These are phyloP conservation scores for Bembecia ichneumoniformis DNA, from an alignment of 2,888 invertebrate species.

Conservation along the genomic window DNA sequence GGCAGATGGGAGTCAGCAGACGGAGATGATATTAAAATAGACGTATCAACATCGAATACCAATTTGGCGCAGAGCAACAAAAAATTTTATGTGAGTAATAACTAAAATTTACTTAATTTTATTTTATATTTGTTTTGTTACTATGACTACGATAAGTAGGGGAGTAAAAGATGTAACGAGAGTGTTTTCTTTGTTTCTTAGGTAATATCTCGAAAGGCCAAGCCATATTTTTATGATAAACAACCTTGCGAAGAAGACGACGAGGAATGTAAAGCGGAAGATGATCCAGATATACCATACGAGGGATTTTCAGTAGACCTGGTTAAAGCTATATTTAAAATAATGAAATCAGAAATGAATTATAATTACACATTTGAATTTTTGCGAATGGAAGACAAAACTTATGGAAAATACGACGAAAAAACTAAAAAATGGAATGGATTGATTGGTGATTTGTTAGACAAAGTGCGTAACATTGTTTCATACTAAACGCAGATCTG, in stretches of 20 bases:
- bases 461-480: conserved; percentile 31
- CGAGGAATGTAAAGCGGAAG: conserved; percentile 42
- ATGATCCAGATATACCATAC: conserved; percentile 74
- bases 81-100: background rate
- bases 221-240: conserved; percentile 82
- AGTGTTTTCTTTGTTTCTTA: conserved; percentile 13
- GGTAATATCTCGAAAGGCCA: conserved; percentile 77
- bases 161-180: background rate
- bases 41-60: conserved; percentile 26
- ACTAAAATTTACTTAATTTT: too few species aligned
- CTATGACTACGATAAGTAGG: too few species aligned
- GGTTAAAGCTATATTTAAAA: conserved; percentile 77
- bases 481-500: too few species aligned
- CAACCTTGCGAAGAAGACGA: conserved; percentile 30
- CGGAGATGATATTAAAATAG: conserved; percentile 68
- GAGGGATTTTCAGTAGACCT: conserved; percentile 85
- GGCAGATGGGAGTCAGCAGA: conserved; percentile 52
- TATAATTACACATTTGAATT: conserved; percentile 51
- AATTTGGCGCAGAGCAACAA: background rate
- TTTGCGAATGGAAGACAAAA: conserved; percentile 26
- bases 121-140: too few species aligned
- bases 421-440: conserved; percentile 52
- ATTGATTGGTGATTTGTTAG: conserved; percentile 48
- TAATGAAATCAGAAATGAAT: conserved; percentile 51
- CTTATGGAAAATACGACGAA: conserved; percentile 33